A percentile compares a stretch with the other conserved stretches of the same genome.
Conservation (phyloP, 2,113 vertebrate genomes). For the Anhinga rufa region DNA sequence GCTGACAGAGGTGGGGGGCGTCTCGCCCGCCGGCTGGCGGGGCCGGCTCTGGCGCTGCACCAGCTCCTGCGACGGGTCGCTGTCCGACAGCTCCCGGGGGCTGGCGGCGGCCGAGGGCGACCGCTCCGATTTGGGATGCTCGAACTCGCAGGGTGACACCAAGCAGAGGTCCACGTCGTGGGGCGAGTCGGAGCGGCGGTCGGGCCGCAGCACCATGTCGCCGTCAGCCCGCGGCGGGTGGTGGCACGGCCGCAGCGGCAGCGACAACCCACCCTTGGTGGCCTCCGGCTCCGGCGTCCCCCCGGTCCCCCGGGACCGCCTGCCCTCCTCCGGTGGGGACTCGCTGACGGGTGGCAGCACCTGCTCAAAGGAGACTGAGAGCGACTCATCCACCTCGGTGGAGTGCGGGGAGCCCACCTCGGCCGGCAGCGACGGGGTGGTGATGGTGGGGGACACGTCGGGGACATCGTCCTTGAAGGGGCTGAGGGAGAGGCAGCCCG, state of each 20-base stretch:
- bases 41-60: background rate
- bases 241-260: constrained; percentile 75
- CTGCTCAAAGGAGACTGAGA: constrained; percentile 89
- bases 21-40: constrained; percentile 39
- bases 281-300: constrained; percentile 42
- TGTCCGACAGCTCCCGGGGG: constrained; percentile 71
- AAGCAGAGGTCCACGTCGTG: constrained; percentile 93
- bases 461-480: constrained; percentile 75
- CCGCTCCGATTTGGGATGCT: constrained; percentile 76
- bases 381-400: constrained; percentile 86
- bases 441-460: constrained; percentile 79
- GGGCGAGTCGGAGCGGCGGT: constrained; percentile 70
- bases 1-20: constrained; percentile 79
- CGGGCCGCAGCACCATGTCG: background rate
- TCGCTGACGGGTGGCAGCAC: constrained; percentile 72
- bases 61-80: constrained; percentile 77
- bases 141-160: constrained; percentile 92
- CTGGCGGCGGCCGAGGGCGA: constrained; percentile 36
- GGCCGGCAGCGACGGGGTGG: constrained; percentile 83
- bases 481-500: constrained; percentile 79
- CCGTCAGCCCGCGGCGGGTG: constrained; percentile 56
- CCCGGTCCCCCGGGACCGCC: constrained; percentile 14
- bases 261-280: constrained; percentile 52
- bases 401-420: constrained; percentile 88
- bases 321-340: constrained; percentile 63